Evolutionary conservation across 2,888 invertebrate genomes (phyloP).

Genomic region (Tyria jacobaeae): DNA sequence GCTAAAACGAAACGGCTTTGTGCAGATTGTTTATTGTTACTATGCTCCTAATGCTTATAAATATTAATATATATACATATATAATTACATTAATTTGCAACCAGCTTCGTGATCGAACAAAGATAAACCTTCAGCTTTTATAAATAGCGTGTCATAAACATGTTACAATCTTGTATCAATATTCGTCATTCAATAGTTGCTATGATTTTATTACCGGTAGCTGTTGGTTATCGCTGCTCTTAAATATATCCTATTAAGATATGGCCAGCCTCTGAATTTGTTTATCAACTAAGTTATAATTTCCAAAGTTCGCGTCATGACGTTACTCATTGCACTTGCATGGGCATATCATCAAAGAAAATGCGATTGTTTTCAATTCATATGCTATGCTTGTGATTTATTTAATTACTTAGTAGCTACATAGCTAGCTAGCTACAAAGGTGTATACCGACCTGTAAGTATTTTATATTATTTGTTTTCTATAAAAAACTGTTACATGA

Average conservation of each 20-base stretch:
- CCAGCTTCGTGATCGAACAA: conserved; percentile 31
- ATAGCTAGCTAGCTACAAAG: too few relatives aligned
- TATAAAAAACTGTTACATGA: too few relatives aligned
- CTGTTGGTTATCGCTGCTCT: neutral
- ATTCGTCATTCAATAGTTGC: conserved; percentile 8
- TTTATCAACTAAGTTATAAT: neutral
- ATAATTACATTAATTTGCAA: conserved; percentile 4
- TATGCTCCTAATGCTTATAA: neutral
- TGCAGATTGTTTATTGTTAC: neutral
- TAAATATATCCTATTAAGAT: neutral
- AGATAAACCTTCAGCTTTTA: conserved; percentile 18
- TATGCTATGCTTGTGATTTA: neutral
- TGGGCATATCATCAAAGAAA: neutral
- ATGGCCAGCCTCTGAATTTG: neutral
- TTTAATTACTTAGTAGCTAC: neutral
- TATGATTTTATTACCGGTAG: neutral
- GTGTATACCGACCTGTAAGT: neutral
- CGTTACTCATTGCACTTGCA: neutral
- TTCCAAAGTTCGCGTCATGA: neutral
- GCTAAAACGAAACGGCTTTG: neutral
- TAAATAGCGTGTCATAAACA: conserved; percentile 29
- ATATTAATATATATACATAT: conserved; percentile 3
- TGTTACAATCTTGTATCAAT: conserved; percentile 16
- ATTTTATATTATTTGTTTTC: too few relatives aligned
- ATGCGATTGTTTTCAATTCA: neutral